Evolutionary conservation across 2,797 vertebrate species (phyloP).

Genomic region (Megalops cyprinoides): DNA sequence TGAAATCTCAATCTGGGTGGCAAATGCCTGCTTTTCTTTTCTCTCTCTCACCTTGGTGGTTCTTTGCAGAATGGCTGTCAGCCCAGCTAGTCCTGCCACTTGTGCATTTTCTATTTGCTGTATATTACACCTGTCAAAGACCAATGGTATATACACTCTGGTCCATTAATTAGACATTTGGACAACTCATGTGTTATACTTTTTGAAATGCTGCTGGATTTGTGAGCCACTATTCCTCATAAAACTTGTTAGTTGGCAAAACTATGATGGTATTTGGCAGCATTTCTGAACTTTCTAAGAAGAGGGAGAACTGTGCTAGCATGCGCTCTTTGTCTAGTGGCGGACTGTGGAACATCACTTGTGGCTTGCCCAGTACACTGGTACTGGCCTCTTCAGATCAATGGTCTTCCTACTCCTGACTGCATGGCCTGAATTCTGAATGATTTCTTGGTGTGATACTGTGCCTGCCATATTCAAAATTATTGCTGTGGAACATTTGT

Average conservation of each 20-base stretch:
- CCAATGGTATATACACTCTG: background rate
- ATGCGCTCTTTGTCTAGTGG: background rate
- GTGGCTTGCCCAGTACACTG: too few species aligned
- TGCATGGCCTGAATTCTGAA: background rate
- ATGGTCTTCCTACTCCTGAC: background rate
- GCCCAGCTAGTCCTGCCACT: background rate
- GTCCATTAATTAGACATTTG: conserved; percentile 18
- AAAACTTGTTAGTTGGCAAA: background rate
- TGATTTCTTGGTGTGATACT: background rate
- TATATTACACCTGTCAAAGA: background rate
- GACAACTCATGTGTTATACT: conserved; percentile 1
- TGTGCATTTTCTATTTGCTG: background rate
- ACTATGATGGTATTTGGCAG: background rate
- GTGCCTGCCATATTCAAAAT: background rate
- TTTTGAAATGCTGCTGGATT: conserved; percentile 17
- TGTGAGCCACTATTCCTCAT: conserved; percentile 11
- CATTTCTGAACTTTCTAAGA: background rate
- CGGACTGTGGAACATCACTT: background rate
- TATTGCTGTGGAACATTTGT: too few species aligned
- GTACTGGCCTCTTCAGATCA: background rate
- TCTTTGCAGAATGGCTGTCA: conserved; percentile 2
- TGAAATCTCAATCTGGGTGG: background rate
- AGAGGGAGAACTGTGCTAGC: background rate
- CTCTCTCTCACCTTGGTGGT: too few species aligned
- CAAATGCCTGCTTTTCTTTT: background rate